Base-by-base conservation (phyloP, 2,888 invertebrate species). In the Limnephilus auricula region DNA sequence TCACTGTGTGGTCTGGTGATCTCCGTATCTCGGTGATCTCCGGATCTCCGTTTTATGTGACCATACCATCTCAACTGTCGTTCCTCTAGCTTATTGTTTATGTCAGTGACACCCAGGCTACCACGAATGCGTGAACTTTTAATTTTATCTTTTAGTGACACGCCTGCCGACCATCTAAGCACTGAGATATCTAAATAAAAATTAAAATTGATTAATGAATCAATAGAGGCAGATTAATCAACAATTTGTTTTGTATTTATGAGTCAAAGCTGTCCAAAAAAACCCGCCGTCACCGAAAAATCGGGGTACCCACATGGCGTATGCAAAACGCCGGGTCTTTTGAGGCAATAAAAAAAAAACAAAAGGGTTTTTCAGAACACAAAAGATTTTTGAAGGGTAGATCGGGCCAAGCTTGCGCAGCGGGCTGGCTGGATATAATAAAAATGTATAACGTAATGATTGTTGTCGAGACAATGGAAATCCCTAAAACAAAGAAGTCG, bases 391-490 rank as follows among this genome's bases (percentile, higher is more conserved):
- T 87, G 34, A 80, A 87, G 90, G 90, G 87, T 79, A 87, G 82
- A 45, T 90, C 37, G 80, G 78, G 85, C 31, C 78, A 80, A 45
- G 89, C 80, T 78, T 34, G 82, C 88, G 40, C 79, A 50, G 88
- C 65, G 92, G 90, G 84, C 45, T 65, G 79, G 65, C 80, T 82
- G 65, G 80, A 50, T 30, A 91, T 84, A 91, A 91, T 91, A 91
- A 91, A 83, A 85, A 90, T 85, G 85, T 90, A 90, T 91, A 91
- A 90, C 83, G 91, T 88, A 92, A 91, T 93, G 92, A 93, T 92
- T 93, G 92, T 93, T 93, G 91, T 91, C 89, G 80, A 93, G 91
- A 93, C 93, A 93, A 93, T 92, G 90, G 92, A 79, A 34, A 45
- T 31, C 88, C 89, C 45, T 92, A 90, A 92, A 92, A 92, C 92